These are phyloP conservation scores for Trachurus trachurus DNA, from an alignment of 2,797 vertebrate species.

Conservation along the genomic window DNA sequence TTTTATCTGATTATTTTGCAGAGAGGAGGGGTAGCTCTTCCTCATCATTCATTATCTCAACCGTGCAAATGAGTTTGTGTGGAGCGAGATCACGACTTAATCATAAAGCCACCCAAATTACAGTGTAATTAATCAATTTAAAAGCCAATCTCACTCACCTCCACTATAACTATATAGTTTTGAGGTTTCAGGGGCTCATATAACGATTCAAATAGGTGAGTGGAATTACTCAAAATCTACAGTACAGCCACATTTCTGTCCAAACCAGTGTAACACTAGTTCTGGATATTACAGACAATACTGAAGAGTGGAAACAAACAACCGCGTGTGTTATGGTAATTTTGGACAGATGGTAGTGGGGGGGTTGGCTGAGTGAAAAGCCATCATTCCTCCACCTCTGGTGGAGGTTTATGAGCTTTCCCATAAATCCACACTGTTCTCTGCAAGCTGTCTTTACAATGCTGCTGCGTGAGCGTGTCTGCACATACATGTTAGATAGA, in stretches of 20 bases:
- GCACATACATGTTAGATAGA: neutral
- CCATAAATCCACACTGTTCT: constrained; percentile 64
- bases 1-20: neutral
- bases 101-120: neutral
- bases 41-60: neutral
- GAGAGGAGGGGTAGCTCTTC: neutral
- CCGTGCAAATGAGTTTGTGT: neutral
- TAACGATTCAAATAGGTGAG: neutral
- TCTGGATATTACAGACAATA: neutral
- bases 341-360: constrained; percentile 72
- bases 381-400: constrained; percentile 70
- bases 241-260: neutral
- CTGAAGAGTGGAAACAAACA: neutral
- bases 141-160: neutral
- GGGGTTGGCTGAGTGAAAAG: constrained; percentile 51
- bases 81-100: neutral
- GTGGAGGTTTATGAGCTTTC: constrained; percentile 77
- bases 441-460: constrained; percentile 26
- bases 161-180: too few species aligned
- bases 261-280: neutral
- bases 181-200: neutral
- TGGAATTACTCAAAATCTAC: neutral
- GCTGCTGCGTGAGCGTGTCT: neutral
- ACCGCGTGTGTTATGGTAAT: constrained; percentile 52
- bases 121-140: neutral